Evolutionary conservation across 2,888 invertebrate species (phyloP).

Genomic region (Tanypteryx hageni): DNA sequence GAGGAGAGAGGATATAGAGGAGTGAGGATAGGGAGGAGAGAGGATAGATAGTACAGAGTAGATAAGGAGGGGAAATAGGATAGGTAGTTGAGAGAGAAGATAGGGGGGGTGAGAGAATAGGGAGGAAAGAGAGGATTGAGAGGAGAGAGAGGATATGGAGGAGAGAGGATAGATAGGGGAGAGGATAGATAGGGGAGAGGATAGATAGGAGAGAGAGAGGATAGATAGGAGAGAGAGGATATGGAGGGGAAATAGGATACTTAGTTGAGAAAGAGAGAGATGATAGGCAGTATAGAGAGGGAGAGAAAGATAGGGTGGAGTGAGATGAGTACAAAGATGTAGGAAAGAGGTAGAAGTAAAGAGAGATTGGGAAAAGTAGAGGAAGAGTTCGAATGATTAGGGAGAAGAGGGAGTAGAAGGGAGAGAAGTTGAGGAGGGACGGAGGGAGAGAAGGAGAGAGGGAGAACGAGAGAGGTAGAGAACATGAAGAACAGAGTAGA

Average conservation of each 20-base stretch:
- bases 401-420: too few species aligned
- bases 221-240: not conserved
- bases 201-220: not conserved
- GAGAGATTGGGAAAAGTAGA: too few species aligned
- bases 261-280: not conserved
- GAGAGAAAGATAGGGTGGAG: too few species aligned
- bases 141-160: too few species aligned
- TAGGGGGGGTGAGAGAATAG: too few species aligned
- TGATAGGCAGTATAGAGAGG: not conserved
- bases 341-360: too few species aligned
- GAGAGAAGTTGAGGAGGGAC: not conserved
- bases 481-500: not conserved
- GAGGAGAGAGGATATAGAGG: not conserved
- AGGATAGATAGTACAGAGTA: too few species aligned
- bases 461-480: not conserved
- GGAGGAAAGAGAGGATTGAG: too few species aligned
- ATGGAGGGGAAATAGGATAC: not conserved
- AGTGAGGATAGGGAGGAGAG: not conserved
- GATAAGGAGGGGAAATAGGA: too few species aligned
- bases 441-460: not conserved
- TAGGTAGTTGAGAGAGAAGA: too few species aligned
- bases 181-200: not conserved
- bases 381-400: slow-evolving; percentile 27
- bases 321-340: too few species aligned
- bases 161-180: not conserved